Evolutionary conservation across 1,140 invertebrate species (phyloP).

Genomic region (Temnothorax curvispinosus): DNA sequence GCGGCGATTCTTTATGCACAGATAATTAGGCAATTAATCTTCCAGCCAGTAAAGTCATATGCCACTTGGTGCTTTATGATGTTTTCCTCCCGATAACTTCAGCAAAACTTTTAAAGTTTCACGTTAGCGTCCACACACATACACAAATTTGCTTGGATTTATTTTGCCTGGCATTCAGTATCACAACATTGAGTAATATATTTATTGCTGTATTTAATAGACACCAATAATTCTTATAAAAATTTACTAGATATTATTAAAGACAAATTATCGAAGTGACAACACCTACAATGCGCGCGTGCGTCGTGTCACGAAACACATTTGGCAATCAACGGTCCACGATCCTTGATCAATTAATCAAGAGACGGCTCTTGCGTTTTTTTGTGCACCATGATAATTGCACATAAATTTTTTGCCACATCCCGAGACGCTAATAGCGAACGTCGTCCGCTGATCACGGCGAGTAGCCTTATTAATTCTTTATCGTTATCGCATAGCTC

Average conservation of each 20-base stretch:
- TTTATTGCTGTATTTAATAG: not conserved
- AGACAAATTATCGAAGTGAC: not conserved
- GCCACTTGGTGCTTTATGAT: slow-evolving; percentile 20
- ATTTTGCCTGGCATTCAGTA: not conserved
- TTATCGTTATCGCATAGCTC: not conserved
- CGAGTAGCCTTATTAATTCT: slow-evolving; percentile 11
- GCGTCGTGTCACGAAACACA: not conserved
- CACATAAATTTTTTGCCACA: slow-evolving; percentile 7
- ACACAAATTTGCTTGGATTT: not conserved
- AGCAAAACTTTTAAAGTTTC: slow-evolving; percentile 7
- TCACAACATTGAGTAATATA: not conserved
- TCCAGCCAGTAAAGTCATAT: slow-evolving; percentile 21
- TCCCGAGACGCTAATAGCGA: not conserved
- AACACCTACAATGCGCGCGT: not conserved
- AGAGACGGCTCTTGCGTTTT: not conserved
- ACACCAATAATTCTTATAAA: slow-evolving; percentile 8
- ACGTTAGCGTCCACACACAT: not conserved
- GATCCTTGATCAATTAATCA: slow-evolving; percentile 21
- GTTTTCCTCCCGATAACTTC: slow-evolving; percentile 8
- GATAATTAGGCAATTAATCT: slow-evolving; percentile 48
- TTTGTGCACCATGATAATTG: not conserved
- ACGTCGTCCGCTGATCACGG: not conserved
- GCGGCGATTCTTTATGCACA: slow-evolving; percentile 15
- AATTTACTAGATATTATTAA: not conserved
- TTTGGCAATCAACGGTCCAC: not conserved